Conservation (phyloP, 2,888 invertebrate genomes). For the Anticlea derivata region DNA sequence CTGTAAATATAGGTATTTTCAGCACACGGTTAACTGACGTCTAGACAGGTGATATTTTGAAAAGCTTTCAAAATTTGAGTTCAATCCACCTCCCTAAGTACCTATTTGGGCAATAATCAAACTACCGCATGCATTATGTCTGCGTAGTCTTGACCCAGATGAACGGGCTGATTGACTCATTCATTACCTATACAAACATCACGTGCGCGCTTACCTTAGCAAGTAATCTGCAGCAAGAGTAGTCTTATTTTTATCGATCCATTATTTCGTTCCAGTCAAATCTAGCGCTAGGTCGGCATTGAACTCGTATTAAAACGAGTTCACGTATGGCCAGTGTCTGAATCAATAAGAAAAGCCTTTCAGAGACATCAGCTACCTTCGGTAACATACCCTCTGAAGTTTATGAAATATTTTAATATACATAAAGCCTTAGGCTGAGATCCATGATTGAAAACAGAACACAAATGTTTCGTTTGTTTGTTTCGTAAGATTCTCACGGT, state of each 20-base stretch:
- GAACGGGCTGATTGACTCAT: conserved; percentile 55
- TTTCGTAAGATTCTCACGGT: conserved; percentile 1
- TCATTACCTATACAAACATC: conserved; percentile 41
- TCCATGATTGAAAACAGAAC: too few relatives aligned
- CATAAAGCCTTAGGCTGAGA: too few relatives aligned
- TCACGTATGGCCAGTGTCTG: too few relatives aligned
- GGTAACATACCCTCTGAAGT: too few relatives aligned
- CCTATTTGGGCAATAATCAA: conserved; percentile 3
- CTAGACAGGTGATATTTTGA: too few relatives aligned
- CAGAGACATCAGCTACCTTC: too few relatives aligned
- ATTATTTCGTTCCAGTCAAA: not conserved
- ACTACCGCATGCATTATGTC: conserved; percentile 43
- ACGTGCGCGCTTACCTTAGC: conserved; percentile 39
- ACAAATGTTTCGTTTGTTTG: not conserved
- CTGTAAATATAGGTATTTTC: too few relatives aligned
- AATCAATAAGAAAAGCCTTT: too few relatives aligned
- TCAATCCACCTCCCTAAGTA: not conserved
- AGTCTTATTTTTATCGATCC: not conserved
- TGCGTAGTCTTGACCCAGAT: conserved; percentile 68
- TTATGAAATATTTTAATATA: too few relatives aligned
- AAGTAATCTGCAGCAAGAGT: conserved; percentile 14
- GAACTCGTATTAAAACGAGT: not conserved
- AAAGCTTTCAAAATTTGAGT: too few relatives aligned
- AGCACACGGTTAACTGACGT: too few relatives aligned
- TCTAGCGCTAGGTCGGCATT: not conserved